Conservation (phyloP, 1,140 invertebrate species). For the Megathymus violae region DNA sequence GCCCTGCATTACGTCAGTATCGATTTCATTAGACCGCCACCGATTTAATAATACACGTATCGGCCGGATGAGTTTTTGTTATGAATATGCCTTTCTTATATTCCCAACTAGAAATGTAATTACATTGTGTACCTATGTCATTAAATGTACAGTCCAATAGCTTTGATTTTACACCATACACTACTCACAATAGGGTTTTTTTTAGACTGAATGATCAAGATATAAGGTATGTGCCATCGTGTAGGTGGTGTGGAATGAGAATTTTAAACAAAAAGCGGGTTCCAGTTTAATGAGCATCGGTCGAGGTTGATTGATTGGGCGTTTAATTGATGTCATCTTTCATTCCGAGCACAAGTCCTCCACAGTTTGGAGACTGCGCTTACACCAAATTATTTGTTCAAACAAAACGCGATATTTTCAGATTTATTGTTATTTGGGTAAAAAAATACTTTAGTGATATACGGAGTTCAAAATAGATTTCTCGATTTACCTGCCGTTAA, state of each 20-base stretch:
- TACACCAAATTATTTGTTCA: too few species aligned
- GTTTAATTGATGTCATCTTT: conserved; percentile 63
- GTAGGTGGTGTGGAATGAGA: conserved; percentile 59
- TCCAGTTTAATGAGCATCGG: conserved; percentile 58
- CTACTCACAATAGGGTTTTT: conserved; percentile 29
- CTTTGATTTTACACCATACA: conserved; percentile 25
- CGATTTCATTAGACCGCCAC: conserved; percentile 74
- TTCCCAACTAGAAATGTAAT: conserved; percentile 67
- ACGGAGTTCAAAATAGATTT: too few species aligned
- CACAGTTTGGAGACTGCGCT: neutral
- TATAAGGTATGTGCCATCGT: conserved; percentile 43
- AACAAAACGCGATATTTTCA: too few species aligned
- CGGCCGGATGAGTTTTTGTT: conserved; percentile 70
- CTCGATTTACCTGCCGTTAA: too few species aligned
- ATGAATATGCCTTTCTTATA: conserved; percentile 61
- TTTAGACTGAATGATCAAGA: conserved; percentile 18
- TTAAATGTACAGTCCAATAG: conserved; percentile 31
- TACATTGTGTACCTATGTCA: conserved; percentile 58
- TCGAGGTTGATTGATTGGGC: conserved; percentile 62
- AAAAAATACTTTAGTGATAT: too few species aligned
- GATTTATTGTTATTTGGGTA: too few species aligned
- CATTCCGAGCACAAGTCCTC: conserved; percentile 35
- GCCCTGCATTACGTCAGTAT: conserved; percentile 64
- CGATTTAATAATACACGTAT: conserved; percentile 69
- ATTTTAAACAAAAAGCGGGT: conserved; percentile 62